These are phyloP conservation scores for Paelopatides confundens DNA, from an alignment of 53 echinoderm and acorn worm species.

Conservation along the genomic window DNA sequence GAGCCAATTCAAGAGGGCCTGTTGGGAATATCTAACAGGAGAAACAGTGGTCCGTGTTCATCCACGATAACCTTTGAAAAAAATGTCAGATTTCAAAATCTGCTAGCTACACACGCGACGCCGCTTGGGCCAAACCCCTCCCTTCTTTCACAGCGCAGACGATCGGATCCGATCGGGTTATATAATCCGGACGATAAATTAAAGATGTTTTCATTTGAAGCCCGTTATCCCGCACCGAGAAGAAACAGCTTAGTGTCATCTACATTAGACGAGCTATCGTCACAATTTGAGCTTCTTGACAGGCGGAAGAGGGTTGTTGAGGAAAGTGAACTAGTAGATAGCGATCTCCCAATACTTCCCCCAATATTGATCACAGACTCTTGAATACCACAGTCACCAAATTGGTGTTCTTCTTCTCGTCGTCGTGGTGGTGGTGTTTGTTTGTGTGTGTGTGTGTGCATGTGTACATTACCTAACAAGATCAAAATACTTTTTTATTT, in stretches of 20 bases:
- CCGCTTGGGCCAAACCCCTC: not conserved
- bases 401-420: no score
- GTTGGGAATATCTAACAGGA: constrained; percentile 49
- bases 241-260: constrained; percentile 69
- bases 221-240: constrained; percentile 55
- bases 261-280: constrained; percentile 66
- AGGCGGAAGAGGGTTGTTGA: constrained; percentile 64
- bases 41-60: constrained; percentile 60
- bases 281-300: constrained; percentile 69
- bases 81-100: not conserved
- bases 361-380: constrained; percentile 44
- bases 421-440: no score
- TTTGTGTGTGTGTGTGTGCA: no score
- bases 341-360: not conserved
- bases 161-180: constrained; percentile 43
- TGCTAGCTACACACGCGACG: not conserved
- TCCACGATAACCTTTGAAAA: not conserved
- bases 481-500: no score
- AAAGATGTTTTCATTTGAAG: constrained; percentile 28
- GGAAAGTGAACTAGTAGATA: constrained; percentile 41
- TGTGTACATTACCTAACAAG: no score
- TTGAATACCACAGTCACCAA: not conserved
- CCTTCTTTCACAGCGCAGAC: not conserved
- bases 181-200: not conserved
- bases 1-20: constrained; percentile 74